Base-by-base conservation (phyloP, 2,113 vertebrate genomes). In the Bubo blakistoni region DNA sequence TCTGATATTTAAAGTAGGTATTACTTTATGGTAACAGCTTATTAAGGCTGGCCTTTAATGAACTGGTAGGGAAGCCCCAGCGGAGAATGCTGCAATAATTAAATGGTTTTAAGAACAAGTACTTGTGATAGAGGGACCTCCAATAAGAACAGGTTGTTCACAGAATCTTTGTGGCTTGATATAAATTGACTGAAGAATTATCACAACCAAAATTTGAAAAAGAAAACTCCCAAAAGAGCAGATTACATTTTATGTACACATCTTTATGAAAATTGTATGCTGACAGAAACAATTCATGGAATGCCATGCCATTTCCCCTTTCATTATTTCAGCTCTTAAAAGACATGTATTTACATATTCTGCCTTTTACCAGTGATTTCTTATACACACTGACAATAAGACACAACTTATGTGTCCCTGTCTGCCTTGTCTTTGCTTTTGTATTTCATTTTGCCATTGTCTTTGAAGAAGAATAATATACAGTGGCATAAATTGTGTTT, bases 311-410 rank as follows among this genome's bases (percentile, higher is more conserved):
- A 49, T 82, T 87, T 82, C 20, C 25, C 10, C 22, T 96, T 88
- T 88, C 3, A 2, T 40, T 24, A 54, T 80, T 88, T 78, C 51
- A 88, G n/a, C 59, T 66, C 81, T 82, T 74, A 25, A 66, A 87
- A 80, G 3, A 52, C 7, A 62, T 14, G 2, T 66, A 73, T 92
- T 94, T 77, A 54, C 13, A 71, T 70, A 88, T 73, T 86, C 71
- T 91, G 70, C 47, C 27, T 93, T 90, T 97, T 93, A 57, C 38
- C 19, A 51, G 10, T 88, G 59, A 90, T 95, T 96, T 87, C n/a
- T 90, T 88, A 88, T 25, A 51, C n/a, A 80, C 19, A 40, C 32
- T 92, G 73, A 89, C 74, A 97, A 42, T 54, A 86, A 83, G 42
- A 71, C 24, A 89, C 58, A 94, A 88, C 54, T 90, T 86, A 78